Evolutionary conservation across 2,797 vertebrate species (phyloP), one percentile per base, ranked within the genome.

Genomic region (Hemitrygon akajei): DNA sequence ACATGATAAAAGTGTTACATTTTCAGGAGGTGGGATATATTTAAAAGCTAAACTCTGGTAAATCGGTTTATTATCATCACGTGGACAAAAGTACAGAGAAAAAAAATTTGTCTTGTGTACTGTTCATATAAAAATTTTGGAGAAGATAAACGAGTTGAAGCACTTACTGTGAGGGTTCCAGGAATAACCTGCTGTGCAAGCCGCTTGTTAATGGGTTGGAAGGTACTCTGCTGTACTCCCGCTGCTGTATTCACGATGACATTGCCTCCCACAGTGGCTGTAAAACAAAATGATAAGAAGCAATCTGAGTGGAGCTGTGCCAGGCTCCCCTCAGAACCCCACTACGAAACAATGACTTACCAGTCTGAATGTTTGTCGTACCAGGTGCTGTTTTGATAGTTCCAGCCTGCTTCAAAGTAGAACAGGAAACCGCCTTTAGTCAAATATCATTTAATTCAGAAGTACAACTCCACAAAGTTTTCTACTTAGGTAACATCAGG

Each of bases 161-260:
- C 93, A 97, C 98, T 98, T 96, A 99, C 98, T 94, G 98, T 96
- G 94, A 98, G 94, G 0, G 98, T 96, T 92, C 97, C 97, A 14
- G 98, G 95, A 94, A 98, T 97, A 94, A 98, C 97, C 27, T 98
- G 97, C 60, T 98, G 97, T 77, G 97, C 97, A 95, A 99, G 96
- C 30, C 98, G 97, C 94, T 99, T 98, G 96, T 98, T 98, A 94
- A 96, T 96, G n/a, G 97, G 96, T 95, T 98, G 98, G 95, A 98
- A 99, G 82, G 98, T 97, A 87, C 97, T 97, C 93, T 97, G 96
- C 94, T 98, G 95, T 93, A 98, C 97, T 93, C 98, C 98, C 94
- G 98, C 96, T 84, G 98, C 97, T 0, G 98, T 98, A 95, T 98
- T 99, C 94, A 98, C 97, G 14, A 98, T 98, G 94, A 98, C 97